Conservation (phyloP, 2,113 vertebrate species). For the Prionailurus bengalensis region DNA sequence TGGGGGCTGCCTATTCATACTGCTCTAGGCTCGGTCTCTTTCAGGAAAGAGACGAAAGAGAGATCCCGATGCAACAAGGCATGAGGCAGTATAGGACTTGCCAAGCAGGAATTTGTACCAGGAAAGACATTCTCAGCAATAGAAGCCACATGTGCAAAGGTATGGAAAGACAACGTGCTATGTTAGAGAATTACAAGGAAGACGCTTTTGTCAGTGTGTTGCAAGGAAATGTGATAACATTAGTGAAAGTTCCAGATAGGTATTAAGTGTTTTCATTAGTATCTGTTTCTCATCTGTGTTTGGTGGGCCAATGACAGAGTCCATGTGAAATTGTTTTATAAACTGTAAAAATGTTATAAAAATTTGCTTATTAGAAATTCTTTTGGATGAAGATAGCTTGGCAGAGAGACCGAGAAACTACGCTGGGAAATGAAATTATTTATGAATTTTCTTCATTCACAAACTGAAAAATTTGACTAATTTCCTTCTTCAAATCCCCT, state of each 20-base stretch:
- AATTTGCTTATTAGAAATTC: conserved; percentile 53
- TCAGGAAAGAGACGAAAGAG: neutral
- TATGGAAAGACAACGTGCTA: neutral
- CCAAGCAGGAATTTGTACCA: neutral
- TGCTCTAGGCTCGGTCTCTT: neutral
- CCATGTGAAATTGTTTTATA: conserved; percentile 35
- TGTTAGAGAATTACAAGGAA: neutral
- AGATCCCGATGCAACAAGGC: neutral
- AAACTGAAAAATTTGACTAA: neutral
- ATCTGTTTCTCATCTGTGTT: neutral
- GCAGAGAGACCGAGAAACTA: neutral
- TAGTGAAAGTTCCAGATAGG: neutral
- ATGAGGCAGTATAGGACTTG: neutral
- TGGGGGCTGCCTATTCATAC: neutral
- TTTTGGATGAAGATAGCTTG: conserved; percentile 39
- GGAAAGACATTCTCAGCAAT: neutral
- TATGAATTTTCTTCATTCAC: conserved; percentile 38
- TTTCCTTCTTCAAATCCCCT: conserved; percentile 14
- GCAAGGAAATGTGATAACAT: neutral
- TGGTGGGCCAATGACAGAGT: neutral
- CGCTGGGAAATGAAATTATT: conserved; percentile 37
- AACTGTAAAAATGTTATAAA: conserved; percentile 3
- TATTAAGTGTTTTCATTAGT: neutral
- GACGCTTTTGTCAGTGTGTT: neutral
- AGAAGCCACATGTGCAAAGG: neutral